Percentiles rank a stretch among this genome's conserved stretches.
phyloP scores from a whole-genome alignment of 2,797 vertebrate genomes.

The Geotrypetes seraphini region DNA sequence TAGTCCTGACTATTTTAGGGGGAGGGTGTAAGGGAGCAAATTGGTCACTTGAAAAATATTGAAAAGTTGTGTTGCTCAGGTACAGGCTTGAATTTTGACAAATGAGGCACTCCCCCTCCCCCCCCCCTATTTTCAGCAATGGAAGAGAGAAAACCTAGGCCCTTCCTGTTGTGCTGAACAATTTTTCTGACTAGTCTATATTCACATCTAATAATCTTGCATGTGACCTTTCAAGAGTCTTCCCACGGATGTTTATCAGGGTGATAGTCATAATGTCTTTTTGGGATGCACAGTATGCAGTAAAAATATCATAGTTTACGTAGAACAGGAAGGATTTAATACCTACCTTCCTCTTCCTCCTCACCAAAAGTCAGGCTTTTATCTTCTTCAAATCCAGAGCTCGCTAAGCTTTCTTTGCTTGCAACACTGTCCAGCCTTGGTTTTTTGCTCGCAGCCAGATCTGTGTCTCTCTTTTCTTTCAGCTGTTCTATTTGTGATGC shows the following conservation, averaged over 20 bases:
- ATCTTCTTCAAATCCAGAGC: slow-evolving; percentile 61
- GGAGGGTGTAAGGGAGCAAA: too few species aligned
- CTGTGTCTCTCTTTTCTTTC: slow-evolving; percentile 37
- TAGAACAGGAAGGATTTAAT: slow-evolving; percentile 52
- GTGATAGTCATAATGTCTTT: slow-evolving; percentile 55
- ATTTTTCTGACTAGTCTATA: slow-evolving; percentile 53
- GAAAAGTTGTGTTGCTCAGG: too few species aligned
- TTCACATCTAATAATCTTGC: slow-evolving; percentile 51
- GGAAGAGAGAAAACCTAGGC: slow-evolving; percentile 28
- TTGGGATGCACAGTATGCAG: slow-evolving; percentile 44
- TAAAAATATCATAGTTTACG: slow-evolving; percentile 47
- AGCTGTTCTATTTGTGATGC: slow-evolving; percentile 26
- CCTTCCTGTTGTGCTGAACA: slow-evolving; percentile 51
- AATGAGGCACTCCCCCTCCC: too few species aligned
- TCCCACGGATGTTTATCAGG: slow-evolving; percentile 61
- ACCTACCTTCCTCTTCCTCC: slow-evolving; percentile 63
- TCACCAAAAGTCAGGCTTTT: slow-evolving; percentile 50
- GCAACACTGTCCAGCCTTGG: slow-evolving; percentile 43
- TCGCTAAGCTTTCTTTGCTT: slow-evolving; percentile 48
- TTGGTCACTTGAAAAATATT: too few species aligned
- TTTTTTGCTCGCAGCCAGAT: slow-evolving; percentile 30
- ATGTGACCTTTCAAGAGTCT: slow-evolving; percentile 38
- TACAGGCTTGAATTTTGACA: too few species aligned
- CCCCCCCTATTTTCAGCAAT: too few species aligned
- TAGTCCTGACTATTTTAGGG: too few species aligned